Evolutionary conservation across 2,113 vertebrate species (phyloP), one percentile per base, ranked within the genome.

Genomic region (Taxidea taxus): DNA sequence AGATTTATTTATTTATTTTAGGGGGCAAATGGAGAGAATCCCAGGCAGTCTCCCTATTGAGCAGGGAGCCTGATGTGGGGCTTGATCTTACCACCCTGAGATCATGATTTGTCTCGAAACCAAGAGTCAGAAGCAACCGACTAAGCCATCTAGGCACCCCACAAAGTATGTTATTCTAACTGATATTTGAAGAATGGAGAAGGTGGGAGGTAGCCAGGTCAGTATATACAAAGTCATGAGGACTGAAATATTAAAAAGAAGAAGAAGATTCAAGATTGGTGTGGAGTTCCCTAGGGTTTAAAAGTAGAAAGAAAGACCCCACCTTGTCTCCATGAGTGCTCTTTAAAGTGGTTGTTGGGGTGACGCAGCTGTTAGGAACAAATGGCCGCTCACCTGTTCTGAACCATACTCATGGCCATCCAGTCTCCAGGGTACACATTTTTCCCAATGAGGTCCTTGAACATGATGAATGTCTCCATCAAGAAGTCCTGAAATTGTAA

Each of bases 331-430:
- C 29, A 1, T 4, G 3, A 9, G 54, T 2, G 49, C 29, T 56
- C 51, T 54, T 20, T 6, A 8, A 8, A 15, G 29, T 4, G 64
- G 27, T 42, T 0, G 1, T 31, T 4, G 23, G 23, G 47, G 8
- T 1, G 7, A 34, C 18, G 1, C 0, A 10, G 56, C 7, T 3
- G 7, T 8, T 16, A 0, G 18, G 56, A 29, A 21, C 0, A 0
- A 16, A 25, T 0, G 42, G 81, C 21, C 3, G 16, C 90, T 98
- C 94, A 99, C 99, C 99, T 99, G 99, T 99, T 99, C 98, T 99
- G 99, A 49, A 99, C 99, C 99, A 99, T 99, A 98, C 99, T 99
- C 99, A 99, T 99, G 16, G 99, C 99, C 99, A 99, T 99, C 99
- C 99, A 99, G 97, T 99, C 99, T 0, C 98, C 99, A 2, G 99